Conservation (phyloP, 2,797 vertebrate species). For the Myotis vivesi region DNA sequence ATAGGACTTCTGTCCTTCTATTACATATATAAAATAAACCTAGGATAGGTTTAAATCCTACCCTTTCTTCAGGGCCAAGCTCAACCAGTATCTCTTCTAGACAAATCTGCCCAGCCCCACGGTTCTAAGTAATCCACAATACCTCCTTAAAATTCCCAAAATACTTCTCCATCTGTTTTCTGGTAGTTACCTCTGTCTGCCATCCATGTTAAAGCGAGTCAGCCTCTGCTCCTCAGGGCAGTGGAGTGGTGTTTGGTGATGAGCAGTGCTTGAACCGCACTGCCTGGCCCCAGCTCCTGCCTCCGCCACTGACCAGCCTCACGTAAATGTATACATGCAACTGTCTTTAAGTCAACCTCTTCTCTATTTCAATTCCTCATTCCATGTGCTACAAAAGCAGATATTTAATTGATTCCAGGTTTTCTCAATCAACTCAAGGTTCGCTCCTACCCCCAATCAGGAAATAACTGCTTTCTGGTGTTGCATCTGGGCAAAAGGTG, state of each 20-base stretch:
- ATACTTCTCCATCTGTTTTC: not conserved
- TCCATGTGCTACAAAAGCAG: not conserved
- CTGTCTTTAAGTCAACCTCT: not conserved
- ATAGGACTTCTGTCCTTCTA: not conserved
- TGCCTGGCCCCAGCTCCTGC: too few species aligned
- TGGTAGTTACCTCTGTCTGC: not conserved
- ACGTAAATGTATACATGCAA: accelerated
- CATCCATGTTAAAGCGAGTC: not conserved
- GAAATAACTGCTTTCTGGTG: not conserved
- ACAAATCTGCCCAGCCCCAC: not conserved
- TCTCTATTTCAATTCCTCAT: not conserved
- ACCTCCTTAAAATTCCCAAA: not conserved
- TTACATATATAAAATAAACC: not conserved
- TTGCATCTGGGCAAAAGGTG: not conserved
- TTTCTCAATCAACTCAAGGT: not conserved
- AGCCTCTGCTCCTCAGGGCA: accelerated
- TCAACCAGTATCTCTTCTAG: not conserved
- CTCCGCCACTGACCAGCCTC: not conserved
- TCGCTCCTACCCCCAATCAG: not conserved
- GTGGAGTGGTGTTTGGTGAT: accelerated
- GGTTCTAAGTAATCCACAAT: not conserved
- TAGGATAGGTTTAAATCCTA: not conserved
- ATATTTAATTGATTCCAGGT: not conserved
- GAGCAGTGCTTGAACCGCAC: accelerated
- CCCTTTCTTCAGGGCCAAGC: not conserved